These are phyloP conservation scores for Onychomys leucogaster DNA, from an alignment of 2,797 vertebrate species.

Conservation along the genomic window DNA sequence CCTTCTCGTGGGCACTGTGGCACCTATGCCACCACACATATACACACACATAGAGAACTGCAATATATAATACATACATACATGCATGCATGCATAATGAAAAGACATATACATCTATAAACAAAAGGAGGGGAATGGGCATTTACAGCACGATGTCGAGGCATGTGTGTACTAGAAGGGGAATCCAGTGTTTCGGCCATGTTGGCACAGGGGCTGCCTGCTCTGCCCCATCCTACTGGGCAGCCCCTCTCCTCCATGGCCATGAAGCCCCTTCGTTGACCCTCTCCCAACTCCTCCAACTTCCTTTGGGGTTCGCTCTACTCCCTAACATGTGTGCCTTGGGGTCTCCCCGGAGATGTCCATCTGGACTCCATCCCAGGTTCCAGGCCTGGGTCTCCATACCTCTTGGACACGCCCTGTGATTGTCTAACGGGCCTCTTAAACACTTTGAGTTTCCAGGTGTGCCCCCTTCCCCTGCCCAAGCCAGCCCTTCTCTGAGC, in stretches of 20 bases:
- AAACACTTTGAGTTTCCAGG: no score
- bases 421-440: neutral
- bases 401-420: neutral
- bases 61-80: neutral
- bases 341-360: neutral
- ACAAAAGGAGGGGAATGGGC: neutral
- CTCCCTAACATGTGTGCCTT: neutral
- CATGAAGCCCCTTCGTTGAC: neutral
- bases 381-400: neutral
- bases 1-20: neutral
- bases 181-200: accelerated
- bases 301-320: neutral
- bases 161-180: neutral
- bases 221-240: neutral
- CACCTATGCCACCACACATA: neutral
- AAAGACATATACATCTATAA: neutral
- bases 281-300: neutral
- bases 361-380: neutral
- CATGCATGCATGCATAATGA: neutral
- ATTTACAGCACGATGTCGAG: neutral
- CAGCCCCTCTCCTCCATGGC: neutral
- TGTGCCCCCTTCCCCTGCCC: neutral
- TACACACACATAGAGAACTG: neutral
- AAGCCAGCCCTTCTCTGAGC: neutral
- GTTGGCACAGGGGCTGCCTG: neutral